Conservation (phyloP, 2,113 vertebrate genomes). For the Lophotis ruficrista region DNA sequence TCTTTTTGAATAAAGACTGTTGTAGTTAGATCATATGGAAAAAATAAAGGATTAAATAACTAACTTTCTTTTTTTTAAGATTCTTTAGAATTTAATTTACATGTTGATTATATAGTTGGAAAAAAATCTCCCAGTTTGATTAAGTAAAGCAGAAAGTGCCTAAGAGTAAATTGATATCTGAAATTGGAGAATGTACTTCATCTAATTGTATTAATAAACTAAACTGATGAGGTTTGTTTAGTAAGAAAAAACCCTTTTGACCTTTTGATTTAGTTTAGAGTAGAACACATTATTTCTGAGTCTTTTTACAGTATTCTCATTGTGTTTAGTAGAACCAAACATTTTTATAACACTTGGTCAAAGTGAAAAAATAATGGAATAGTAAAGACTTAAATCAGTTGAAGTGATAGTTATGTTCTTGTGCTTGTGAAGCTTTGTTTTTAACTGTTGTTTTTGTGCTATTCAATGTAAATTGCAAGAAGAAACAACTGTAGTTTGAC, state of each 20-base stretch:
- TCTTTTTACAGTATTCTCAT: conserved; percentile 21
- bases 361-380: conserved; percentile 18
- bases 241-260: conserved; percentile 40
- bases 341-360: neutral
- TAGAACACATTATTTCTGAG: neutral
- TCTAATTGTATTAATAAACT: conserved; percentile 68
- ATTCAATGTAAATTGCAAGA: neutral
- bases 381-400: neutral
- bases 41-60: conserved; percentile 52
- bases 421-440: neutral
- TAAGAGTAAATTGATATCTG: conserved; percentile 47
- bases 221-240: conserved; percentile 56
- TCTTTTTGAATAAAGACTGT: conserved; percentile 36
- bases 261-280: conserved; percentile 58
- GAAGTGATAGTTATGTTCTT: neutral
- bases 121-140: conserved; percentile 55
- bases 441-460: neutral
- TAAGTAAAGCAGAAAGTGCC: conserved; percentile 53
- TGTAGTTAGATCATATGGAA: neutral
- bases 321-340: conserved; percentile 18
- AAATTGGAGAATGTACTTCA: conserved; percentile 40
- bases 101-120: conserved; percentile 43
- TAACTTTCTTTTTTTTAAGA: neutral
- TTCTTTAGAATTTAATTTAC: conserved; percentile 65
- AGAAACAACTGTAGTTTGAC: neutral